Conservation (phyloP, 2,797 vertebrate genomes). For the Emydoidea blandingii region DNA sequence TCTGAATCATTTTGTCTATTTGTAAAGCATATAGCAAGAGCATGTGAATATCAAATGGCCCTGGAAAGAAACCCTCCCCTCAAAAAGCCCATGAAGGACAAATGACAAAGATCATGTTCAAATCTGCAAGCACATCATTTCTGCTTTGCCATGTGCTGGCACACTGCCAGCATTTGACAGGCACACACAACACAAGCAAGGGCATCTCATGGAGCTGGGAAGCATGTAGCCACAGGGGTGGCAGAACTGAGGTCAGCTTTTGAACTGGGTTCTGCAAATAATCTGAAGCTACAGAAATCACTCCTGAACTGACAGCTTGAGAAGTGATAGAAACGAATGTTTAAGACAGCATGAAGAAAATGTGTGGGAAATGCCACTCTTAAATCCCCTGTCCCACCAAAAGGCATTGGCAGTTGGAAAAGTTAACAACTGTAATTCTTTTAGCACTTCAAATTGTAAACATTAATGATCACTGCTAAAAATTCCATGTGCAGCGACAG, state of each 20-base stretch:
- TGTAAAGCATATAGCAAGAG: not conserved
- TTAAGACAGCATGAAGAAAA: not conserved
- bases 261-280: not conserved
- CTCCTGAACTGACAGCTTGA: not conserved
- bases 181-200: not conserved
- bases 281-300: not conserved
- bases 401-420: not conserved
- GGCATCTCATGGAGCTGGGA: not conserved
- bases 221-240: not conserved
- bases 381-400: not conserved
- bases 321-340: rapidly evolving
- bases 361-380: not conserved
- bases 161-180: not conserved
- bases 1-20: not conserved
- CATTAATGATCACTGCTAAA: not conserved
- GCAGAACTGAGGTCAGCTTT: not conserved
- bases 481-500: not conserved
- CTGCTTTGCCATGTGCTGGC: not conserved
- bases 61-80: not conserved
- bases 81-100: not conserved
- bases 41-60: not conserved
- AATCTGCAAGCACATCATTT: rapidly evolving
- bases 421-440: not conserved
- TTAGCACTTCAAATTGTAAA: not conserved
- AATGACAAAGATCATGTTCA: not conserved